phyloP scores from a whole-genome alignment of 2,888 invertebrate genomes.

The Thelaira solivaga region DNA sequence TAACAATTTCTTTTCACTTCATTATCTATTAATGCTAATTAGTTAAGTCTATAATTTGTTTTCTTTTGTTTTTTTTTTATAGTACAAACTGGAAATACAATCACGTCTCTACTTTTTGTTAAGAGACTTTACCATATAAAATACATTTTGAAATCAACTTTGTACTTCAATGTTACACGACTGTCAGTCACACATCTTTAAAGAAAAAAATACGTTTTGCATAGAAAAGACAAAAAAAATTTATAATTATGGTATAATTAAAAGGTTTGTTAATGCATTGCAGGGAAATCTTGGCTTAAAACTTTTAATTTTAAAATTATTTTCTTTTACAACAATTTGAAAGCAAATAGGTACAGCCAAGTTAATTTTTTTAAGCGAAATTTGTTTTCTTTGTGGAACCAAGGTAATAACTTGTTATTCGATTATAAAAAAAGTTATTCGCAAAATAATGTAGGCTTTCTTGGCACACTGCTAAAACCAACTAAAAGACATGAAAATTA shows the following conservation, averaged over 20 bases:
- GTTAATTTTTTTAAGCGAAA: no score
- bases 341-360: no score
- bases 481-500: no score
- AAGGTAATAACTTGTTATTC: no score
- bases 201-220: constrained; percentile 26
- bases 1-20: constrained; percentile 21
- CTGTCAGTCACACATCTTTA: constrained; percentile 22
- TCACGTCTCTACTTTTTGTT: constrained; percentile 28
- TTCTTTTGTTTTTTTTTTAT: neutral
- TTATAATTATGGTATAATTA: no score
- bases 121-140: constrained; percentile 32
- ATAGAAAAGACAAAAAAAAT: constrained; percentile 11
- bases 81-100: constrained; percentile 31
- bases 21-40: constrained; percentile 17
- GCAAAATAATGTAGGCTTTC: no score
- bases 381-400: no score
- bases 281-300: no score
- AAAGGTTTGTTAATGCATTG: no score
- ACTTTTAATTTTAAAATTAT: neutral
- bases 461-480: no score
- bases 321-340: neutral
- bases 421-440: no score
- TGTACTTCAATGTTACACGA: neutral
- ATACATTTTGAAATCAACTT: constrained; percentile 22
- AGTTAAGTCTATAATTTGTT: no score